Percentiles rank a stretch among this genome's conserved stretches.
Evolutionary conservation across 2,797 vertebrate species (phyloP).

Genomic region (Sebastes aleutianus): DNA sequence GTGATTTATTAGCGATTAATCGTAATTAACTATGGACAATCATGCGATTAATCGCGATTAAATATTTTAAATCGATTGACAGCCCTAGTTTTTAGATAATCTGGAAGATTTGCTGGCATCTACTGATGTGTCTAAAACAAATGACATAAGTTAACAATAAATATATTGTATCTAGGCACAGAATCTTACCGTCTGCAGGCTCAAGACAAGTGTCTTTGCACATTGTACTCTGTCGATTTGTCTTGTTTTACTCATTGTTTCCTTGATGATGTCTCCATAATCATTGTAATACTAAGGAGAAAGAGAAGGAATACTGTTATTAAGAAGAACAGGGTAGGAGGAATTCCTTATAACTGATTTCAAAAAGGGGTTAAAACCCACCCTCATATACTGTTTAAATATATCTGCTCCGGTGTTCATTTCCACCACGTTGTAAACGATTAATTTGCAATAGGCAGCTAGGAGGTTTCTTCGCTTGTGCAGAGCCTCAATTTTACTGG

Average conservation of each 20-base stretch:
- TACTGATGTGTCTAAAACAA: background rate
- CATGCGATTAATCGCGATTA: no score
- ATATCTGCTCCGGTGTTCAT: conserved; percentile 97
- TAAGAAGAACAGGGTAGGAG: background rate
- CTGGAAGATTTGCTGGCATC: background rate
- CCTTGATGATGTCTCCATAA: conserved; percentile 98
- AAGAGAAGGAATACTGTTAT: background rate
- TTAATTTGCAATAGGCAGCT: conserved; percentile 96
- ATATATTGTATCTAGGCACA: background rate
- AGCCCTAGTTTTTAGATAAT: no score
- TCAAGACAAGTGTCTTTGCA: conserved; percentile 96
- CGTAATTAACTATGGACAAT: no score
- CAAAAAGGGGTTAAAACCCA: conserved; percentile 61
- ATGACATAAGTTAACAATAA: background rate
- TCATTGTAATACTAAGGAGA: conserved; percentile 94
- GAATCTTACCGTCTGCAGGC: conserved; percentile 92
- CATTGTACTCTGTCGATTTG: conserved; percentile 98
- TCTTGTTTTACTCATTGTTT: conserved; percentile 98
- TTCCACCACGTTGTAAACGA: conserved; percentile 96
- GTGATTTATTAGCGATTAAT: no score
- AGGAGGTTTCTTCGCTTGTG: conserved; percentile 97
- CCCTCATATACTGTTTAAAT: conserved; percentile 99
- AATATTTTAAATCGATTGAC: no score
- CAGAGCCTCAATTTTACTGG: conserved; percentile 96
- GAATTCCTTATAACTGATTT: background rate